These are phyloP conservation scores for Rhodophaea formosa DNA, from an alignment of 2,888 invertebrate genomes.

Conservation along the genomic window DNA sequence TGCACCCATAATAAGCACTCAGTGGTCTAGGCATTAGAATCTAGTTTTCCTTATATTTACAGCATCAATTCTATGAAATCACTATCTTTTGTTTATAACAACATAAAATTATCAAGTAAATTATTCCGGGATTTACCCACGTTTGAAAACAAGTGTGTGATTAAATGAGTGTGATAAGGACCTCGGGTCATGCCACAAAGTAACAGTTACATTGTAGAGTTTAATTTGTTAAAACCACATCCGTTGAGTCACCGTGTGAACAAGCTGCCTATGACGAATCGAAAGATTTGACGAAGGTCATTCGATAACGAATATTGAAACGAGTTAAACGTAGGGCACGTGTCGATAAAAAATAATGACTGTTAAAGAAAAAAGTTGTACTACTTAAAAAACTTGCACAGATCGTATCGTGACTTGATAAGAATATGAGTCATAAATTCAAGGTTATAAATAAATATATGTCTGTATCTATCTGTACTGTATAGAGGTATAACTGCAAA, in stretches of 20 bases:
- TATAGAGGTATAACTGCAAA: not conserved
- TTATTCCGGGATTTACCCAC: too few species aligned
- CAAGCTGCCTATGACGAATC: not conserved
- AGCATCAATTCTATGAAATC: too few species aligned
- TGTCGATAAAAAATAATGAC: constrained; percentile 7
- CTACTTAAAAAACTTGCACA: not conserved
- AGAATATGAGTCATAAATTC: constrained; percentile 14
- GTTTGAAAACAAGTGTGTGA: too few species aligned
- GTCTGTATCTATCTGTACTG: not conserved
- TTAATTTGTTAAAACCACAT: not conserved
- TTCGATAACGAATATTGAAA: not conserved
- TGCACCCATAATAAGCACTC: too few species aligned
- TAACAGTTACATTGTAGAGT: too few species aligned
- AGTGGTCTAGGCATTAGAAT: too few species aligned
- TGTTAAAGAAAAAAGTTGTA: not conserved
- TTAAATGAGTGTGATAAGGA: too few species aligned
- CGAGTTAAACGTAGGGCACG: not conserved
- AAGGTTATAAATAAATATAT: constrained; percentile 6
- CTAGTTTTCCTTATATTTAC: too few species aligned
- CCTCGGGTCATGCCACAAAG: too few species aligned
- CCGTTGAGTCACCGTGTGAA: not conserved
- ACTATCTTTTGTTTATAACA: too few species aligned
- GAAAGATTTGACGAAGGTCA: not conserved
- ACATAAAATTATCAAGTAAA: too few species aligned
- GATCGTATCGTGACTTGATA: constrained; percentile 6